Evolutionary conservation across 2,113 vertebrate genomes (phyloP).

Genomic region (Balaeniceps rex): DNA sequence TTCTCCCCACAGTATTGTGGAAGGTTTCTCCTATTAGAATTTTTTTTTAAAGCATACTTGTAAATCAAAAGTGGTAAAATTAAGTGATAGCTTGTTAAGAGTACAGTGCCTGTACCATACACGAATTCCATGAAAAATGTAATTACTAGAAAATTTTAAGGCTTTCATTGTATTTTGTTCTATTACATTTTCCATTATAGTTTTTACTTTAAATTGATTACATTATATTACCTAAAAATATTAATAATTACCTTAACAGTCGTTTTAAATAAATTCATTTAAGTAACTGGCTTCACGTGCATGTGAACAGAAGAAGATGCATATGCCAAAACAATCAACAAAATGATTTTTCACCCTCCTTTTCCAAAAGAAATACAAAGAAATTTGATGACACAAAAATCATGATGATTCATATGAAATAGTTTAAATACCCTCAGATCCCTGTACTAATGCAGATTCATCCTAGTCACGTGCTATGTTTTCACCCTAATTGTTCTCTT

Average conservation of each 20-base stretch:
- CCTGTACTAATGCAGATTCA: neutral
- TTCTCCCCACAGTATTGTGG: neutral
- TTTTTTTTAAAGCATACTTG: neutral
- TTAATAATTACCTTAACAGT: neutral
- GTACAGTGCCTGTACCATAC: neutral
- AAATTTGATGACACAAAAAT: neutral
- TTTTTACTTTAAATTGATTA: neutral
- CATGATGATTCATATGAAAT: neutral
- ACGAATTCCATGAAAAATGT: neutral
- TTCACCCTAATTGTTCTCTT: neutral
- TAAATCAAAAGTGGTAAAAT: neutral
- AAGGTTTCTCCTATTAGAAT: neutral
- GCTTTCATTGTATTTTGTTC: neutral
- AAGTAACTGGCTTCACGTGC: neutral
- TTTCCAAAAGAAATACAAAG: neutral
- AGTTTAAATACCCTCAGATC: neutral
- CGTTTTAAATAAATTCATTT: neutral
- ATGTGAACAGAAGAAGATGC: neutral
- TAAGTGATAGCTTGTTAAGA: neutral
- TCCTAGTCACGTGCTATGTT: neutral
- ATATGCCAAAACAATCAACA: neutral
- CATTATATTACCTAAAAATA: neutral
- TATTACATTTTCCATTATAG: neutral
- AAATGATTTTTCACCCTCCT: neutral
- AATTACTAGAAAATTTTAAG: neutral